Evolutionary conservation across 1,140 invertebrate species (phyloP).

Genomic region (Planococcus citri): DNA sequence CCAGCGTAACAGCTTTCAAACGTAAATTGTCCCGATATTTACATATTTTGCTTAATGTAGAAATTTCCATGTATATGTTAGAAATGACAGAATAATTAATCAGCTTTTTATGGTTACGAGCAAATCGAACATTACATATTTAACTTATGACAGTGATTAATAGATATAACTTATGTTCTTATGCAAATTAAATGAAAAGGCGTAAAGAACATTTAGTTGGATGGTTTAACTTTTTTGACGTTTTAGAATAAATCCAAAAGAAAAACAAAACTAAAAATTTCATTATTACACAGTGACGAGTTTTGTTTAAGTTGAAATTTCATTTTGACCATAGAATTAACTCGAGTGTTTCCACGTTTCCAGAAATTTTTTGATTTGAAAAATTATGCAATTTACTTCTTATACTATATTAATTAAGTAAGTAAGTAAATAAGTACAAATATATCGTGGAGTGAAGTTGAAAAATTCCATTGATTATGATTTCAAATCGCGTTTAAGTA

Average conservation of each 20-base stretch:
- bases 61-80: neutral
- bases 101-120: neutral
- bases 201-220: neutral
- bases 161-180: neutral
- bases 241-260: neutral
- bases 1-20: neutral
- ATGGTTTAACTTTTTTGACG: neutral
- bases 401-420: too few species aligned
- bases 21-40: neutral
- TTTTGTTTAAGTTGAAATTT: neutral
- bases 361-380: too few species aligned
- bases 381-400: too few species aligned
- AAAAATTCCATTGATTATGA: too few species aligned
- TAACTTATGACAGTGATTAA: conserved; percentile 2
- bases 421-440: too few species aligned
- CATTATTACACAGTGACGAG: neutral
- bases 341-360: too few species aligned
- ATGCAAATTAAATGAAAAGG: neutral
- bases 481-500: too few species aligned
- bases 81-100: conserved; percentile 1
- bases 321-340: neutral
- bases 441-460: too few species aligned
- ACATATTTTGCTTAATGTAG: neutral
- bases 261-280: neutral
- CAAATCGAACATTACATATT: neutral